phyloP scores from a whole-genome alignment of 2,797 vertebrate species.

The Tenualosa thibaudeaui region DNA sequence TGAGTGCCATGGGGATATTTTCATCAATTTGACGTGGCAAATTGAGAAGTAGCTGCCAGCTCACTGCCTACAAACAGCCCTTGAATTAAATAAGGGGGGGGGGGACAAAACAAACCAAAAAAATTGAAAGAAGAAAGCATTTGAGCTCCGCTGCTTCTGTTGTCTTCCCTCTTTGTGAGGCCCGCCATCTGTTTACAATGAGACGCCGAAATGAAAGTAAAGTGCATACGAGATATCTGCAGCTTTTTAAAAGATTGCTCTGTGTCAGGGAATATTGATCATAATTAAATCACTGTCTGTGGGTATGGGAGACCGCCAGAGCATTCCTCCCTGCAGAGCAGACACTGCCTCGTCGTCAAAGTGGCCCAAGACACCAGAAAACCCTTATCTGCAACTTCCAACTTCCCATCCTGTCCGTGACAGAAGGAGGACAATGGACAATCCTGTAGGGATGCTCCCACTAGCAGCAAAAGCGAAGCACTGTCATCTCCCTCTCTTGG shows the following conservation, averaged over 20 bases:
- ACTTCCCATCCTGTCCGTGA: slow-evolving; percentile 20
- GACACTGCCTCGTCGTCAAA: neutral
- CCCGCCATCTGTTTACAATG: neutral
- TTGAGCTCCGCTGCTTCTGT: neutral
- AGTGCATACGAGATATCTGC: neutral
- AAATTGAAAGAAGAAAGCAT: neutral
- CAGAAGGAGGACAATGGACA: neutral
- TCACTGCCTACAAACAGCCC: neutral
- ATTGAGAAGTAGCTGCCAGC: slow-evolving; percentile 1
- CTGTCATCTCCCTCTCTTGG: neutral
- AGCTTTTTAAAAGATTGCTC: slow-evolving; percentile 29
- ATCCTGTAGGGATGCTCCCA: neutral
- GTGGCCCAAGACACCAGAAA: neutral
- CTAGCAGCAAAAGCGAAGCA: neutral
- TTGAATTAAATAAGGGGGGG: neutral
- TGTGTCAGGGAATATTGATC: slow-evolving; percentile 41
- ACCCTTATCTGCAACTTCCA: slow-evolving; percentile 14
- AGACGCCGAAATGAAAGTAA: slow-evolving; percentile 30
- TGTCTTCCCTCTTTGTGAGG: neutral
- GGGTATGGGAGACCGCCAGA: slow-evolving; percentile 1
- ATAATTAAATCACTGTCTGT: slow-evolving; percentile 42
- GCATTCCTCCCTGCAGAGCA: slow-evolving; percentile 21
- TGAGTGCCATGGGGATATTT: slow-evolving; percentile 24
- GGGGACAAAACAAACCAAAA: neutral
- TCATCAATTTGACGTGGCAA: neutral